A percentile compares a stretch with the other conserved stretches of the same genome.
These are phyloP conservation scores for Cyphomyrus discorhynchus DNA, from an alignment of 2,113 vertebrate species.

Conservation along the genomic window DNA sequence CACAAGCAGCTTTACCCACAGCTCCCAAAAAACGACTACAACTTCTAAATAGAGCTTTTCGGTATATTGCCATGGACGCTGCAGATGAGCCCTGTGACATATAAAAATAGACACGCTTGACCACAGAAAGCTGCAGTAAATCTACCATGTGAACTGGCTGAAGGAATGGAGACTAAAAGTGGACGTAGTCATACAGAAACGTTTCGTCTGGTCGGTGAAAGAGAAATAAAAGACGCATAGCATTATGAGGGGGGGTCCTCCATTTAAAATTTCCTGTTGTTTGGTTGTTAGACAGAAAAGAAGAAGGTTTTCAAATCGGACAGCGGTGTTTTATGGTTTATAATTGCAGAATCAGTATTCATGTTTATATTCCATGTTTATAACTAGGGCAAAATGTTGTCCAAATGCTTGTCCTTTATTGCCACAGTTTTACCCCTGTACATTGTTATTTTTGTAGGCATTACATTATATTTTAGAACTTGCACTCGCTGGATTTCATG, in stretches of 20 bases:
- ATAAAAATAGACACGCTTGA: background rate
- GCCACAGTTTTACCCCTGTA: background rate
- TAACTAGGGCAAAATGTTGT: background rate
- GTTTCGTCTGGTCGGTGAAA: background rate
- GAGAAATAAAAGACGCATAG: background rate
- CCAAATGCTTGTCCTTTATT: background rate
- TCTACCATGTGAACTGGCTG: background rate
- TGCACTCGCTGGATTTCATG: background rate
- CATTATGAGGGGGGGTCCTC: background rate
- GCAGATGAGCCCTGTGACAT: background rate
- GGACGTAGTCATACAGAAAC: background rate
- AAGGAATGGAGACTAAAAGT: background rate
- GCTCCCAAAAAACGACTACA: background rate
- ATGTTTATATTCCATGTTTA: background rate
- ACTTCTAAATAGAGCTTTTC: background rate
- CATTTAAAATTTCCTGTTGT: background rate
- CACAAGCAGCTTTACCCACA: background rate
- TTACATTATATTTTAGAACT: background rate
- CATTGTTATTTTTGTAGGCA: background rate
- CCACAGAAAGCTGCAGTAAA: background rate
- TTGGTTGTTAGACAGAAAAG: background rate
- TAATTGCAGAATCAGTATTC: background rate
- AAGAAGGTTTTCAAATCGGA: background rate
- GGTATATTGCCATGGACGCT: background rate
- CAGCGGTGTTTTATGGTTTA: background rate